Percentiles rank a stretch among this genome's conserved stretches.
These are phyloP conservation scores for Pteria penguin DNA, from an alignment of 2,888 invertebrate species.

Conservation along the genomic window DNA sequence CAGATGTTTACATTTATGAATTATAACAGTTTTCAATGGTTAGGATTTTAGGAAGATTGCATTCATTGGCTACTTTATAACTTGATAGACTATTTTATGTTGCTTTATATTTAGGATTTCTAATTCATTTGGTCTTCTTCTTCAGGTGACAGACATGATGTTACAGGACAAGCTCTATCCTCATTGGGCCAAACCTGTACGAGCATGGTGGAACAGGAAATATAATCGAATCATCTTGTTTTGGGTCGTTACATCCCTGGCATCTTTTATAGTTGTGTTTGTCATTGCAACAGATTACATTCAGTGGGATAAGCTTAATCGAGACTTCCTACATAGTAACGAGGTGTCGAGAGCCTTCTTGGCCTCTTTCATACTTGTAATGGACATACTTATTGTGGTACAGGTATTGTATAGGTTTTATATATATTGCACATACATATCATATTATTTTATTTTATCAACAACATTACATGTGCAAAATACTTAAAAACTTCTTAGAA, in stretches of 20 bases:
- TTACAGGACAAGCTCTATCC: constrained; percentile 82
- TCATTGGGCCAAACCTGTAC: constrained; percentile 79
- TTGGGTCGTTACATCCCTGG: constrained; percentile 80
- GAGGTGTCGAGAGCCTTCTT: constrained; percentile 82
- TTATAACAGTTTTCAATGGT: too few species aligned
- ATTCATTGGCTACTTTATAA: too few species aligned
- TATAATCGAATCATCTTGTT: constrained; percentile 81
- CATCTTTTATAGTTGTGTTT: constrained; percentile 80
- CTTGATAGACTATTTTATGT: neutral
- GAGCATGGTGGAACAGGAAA: constrained; percentile 80
- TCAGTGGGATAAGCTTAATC: constrained; percentile 81
- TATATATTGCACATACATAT: too few species aligned
- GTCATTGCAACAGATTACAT: constrained; percentile 82
- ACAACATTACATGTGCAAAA: too few species aligned
- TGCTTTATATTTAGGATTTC: neutral
- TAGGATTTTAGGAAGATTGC: too few species aligned
- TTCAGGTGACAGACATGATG: constrained; percentile 82
- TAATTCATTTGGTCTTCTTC: neutral
- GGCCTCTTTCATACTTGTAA: constrained; percentile 82
- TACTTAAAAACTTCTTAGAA: too few species aligned
- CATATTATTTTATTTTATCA: too few species aligned
- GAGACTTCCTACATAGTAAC: constrained; percentile 81
- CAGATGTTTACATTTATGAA: too few species aligned
- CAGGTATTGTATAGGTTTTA: too few species aligned
- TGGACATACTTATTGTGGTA: constrained; percentile 82